Evolutionary conservation across 2,888 invertebrate genomes (phyloP).

Genomic region (Phorcus lineatus): DNA sequence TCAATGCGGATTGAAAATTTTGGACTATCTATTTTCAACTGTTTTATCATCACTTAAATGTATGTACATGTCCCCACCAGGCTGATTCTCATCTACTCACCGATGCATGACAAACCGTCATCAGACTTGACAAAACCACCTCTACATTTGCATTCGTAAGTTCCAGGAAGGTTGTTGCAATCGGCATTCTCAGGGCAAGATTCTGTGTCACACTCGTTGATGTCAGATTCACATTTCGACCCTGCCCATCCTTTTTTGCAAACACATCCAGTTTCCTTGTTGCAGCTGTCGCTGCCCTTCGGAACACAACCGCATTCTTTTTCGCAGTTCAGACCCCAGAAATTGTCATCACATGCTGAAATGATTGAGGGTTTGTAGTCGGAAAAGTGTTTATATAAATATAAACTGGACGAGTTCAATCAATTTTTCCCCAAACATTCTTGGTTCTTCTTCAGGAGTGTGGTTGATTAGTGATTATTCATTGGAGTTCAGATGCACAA

Average conservation of each 20-base stretch:
- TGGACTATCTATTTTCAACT: too few relatives aligned
- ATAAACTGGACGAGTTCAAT: background rate
- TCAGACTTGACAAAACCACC: slow-evolving; percentile 20
- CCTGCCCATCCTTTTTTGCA: slow-evolving; percentile 43
- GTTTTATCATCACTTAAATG: too few relatives aligned
- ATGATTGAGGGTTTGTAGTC: background rate
- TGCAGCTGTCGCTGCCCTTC: slow-evolving; percentile 28
- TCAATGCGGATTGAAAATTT: too few relatives aligned
- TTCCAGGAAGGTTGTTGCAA: slow-evolving; percentile 39
- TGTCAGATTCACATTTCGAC: slow-evolving; percentile 31
- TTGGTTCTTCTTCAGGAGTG: background rate
- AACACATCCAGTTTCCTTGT: slow-evolving; percentile 38
- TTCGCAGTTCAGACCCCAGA: slow-evolving; percentile 46
- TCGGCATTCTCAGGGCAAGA: background rate
- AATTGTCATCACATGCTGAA: slow-evolving; percentile 42
- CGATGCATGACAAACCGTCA: slow-evolving; percentile 9
- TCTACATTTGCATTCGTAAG: slow-evolving; percentile 37
- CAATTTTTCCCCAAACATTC: too few relatives aligned
- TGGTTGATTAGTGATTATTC: too few relatives aligned
- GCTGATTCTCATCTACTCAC: slow-evolving; percentile 25
- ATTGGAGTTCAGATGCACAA: too few relatives aligned
- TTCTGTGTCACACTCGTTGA: slow-evolving; percentile 34
- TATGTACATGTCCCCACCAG: too few relatives aligned
- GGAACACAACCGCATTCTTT: slow-evolving; percentile 42
- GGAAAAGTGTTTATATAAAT: background rate